These are phyloP conservation scores for Tricholauxania praeusta DNA, from an alignment of 2,888 invertebrate genomes.

Conservation along the genomic window DNA sequence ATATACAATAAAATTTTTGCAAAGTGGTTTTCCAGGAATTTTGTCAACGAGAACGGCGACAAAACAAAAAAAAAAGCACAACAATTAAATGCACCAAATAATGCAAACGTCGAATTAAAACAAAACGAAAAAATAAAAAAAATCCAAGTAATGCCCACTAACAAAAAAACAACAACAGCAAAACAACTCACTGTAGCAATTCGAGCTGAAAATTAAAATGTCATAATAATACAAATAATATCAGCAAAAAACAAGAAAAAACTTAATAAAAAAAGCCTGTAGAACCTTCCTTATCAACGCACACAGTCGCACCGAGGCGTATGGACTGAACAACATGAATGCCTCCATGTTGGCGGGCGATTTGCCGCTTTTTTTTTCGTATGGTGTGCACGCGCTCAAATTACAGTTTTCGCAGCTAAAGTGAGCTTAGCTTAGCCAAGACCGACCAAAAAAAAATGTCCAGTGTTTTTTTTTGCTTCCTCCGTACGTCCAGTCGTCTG, in stretches of 20 bases:
- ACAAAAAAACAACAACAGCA: constrained; percentile 15
- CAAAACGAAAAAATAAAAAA: constrained; percentile 23
- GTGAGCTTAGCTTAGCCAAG: not conserved
- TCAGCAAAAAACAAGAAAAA: constrained; percentile 16
- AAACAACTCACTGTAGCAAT: constrained; percentile 31
- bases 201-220: constrained; percentile 32
- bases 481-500: constrained; percentile 7
- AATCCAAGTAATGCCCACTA: not conserved
- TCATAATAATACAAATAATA: constrained; percentile 27
- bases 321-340: constrained; percentile 5
- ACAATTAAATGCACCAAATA: constrained; percentile 29
- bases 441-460: not conserved
- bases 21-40: constrained; percentile 62
- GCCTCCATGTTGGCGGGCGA: constrained; percentile 23
- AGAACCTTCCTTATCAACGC: too few relatives aligned
- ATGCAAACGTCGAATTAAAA: constrained; percentile 28
- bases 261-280: not conserved
- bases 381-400: constrained; percentile 17
- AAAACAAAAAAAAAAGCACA: constrained; percentile 8
- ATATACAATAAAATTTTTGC: constrained; percentile 46
- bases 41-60: constrained; percentile 21
- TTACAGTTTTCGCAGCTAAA: constrained; percentile 20
- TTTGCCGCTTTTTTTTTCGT: not conserved
- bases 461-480: too few relatives aligned
- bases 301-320: too few relatives aligned